These are phyloP conservation scores for Dendrocincla fuliginosa DNA, from an alignment of 2,797 vertebrate species.

Conservation along the genomic window DNA sequence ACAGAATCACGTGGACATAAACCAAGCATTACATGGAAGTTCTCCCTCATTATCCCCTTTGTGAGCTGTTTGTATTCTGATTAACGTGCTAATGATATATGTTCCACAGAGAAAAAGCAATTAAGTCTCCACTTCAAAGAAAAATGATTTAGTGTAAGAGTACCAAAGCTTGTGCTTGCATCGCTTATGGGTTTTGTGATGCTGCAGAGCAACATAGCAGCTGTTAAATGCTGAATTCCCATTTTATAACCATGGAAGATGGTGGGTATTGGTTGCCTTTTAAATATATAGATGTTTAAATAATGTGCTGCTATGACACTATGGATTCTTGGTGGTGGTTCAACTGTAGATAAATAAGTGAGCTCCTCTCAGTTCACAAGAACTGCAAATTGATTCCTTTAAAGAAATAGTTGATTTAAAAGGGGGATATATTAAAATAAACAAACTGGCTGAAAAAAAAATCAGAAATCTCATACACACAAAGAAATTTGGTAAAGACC, in stretches of 20 bases:
- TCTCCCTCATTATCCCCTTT: constrained; percentile 53
- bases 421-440: not conserved
- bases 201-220: not conserved
- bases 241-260: not conserved
- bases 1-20: not conserved
- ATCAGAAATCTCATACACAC: not conserved
- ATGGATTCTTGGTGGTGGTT: not conserved
- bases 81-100: constrained; percentile 20
- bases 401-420: not conserved
- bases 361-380: not conserved
- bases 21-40: not conserved
- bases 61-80: constrained; percentile 17
- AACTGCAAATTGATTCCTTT: not conserved
- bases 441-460: not conserved
- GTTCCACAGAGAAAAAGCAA: constrained; percentile 37
- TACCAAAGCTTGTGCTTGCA: not conserved
- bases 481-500: not conserved
- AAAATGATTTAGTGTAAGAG: not conserved
- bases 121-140: constrained; percentile 54
- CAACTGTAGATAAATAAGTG: not conserved
- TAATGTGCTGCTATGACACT: not conserved
- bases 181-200: not conserved
- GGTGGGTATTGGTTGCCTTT: not conserved
- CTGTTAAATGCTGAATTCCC: not conserved
- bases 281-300: not conserved